Conservation (phyloP, 2,888 invertebrate genomes). For the Heliothis peltigera region DNA sequence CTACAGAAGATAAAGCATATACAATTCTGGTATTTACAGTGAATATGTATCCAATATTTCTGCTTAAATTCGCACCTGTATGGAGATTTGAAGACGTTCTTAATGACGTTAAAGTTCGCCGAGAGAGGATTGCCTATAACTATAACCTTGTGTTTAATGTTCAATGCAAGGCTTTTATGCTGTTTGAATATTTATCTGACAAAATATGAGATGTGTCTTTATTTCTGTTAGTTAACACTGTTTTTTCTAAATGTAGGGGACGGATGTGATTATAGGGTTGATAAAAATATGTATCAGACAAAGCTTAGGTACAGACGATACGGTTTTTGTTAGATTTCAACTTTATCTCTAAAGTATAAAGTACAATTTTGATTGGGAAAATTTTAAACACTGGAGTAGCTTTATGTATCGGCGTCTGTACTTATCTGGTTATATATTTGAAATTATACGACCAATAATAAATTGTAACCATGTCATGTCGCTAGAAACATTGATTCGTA, state of each 20-base stretch:
- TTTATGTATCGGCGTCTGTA: too few species aligned
- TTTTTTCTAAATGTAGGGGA: too few species aligned
- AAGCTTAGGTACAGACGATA: too few species aligned
- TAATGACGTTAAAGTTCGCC: neutral
- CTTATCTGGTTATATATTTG: neutral
- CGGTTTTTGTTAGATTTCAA: too few species aligned
- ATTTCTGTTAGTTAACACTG: too few species aligned
- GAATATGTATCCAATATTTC: neutral
- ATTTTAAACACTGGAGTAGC: too few species aligned
- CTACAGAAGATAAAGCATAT: neutral
- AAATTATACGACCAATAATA: neutral
- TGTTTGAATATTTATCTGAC: neutral
- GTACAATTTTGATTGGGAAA: too few species aligned
- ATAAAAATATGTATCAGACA: too few species aligned
- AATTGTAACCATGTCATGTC: neutral
- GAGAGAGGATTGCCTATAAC: neutral
- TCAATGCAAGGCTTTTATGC: neutral
- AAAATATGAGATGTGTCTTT: too few species aligned
- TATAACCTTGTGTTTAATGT: neutral
- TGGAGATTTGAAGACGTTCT: constrained; percentile 2
- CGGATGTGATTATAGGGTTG: too few species aligned
- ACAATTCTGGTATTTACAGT: constrained; percentile 12
- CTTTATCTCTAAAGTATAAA: too few species aligned
- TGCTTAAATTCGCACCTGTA: neutral
- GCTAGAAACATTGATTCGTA: neutral